Percentiles rank a stretch among this genome's conserved stretches.
phyloP scores from a whole-genome alignment of 2,888 invertebrate genomes.

The Parascotia fuliginaria region DNA sequence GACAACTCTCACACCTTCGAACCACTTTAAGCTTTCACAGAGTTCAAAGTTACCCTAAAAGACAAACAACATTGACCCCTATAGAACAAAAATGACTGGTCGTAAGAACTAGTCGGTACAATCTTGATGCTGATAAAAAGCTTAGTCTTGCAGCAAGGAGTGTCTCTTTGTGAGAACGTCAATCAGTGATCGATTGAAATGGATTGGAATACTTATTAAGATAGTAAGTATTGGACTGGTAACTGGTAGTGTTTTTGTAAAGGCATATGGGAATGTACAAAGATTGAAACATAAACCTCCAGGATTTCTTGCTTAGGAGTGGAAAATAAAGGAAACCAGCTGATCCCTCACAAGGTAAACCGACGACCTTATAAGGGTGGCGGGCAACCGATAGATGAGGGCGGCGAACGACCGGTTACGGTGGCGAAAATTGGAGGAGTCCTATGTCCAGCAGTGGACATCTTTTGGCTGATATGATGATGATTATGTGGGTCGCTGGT shows the following conservation, averaged over 20 bases:
- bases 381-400: no score
- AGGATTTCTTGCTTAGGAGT: no score
- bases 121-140: conserved; percentile 66
- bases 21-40: conserved; percentile 24
- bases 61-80: conserved; percentile 22
- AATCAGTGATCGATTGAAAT: conserved; percentile 65
- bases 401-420: no score
- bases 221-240: conserved; percentile 23
- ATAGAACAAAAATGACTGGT: conserved; percentile 32
- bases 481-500: no score
- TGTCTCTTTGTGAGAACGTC: conserved; percentile 64
- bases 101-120: conserved; percentile 27
- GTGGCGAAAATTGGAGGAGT: no score
- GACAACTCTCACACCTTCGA: conserved; percentile 24
- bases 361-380: no score
- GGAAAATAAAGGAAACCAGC: no score
- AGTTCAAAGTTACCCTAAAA: conserved; percentile 25
- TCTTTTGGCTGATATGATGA: no score
- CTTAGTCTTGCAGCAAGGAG: conserved; percentile 54
- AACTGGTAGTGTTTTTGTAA: neutral
- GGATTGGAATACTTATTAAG: conserved; percentile 47
- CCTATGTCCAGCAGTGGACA: no score
- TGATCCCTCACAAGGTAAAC: no score
- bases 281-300: no score
- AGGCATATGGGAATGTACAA: no score